Evolutionary conservation across 2,888 invertebrate species (phyloP).

Genomic region (Alloscopus bannaensis): DNA sequence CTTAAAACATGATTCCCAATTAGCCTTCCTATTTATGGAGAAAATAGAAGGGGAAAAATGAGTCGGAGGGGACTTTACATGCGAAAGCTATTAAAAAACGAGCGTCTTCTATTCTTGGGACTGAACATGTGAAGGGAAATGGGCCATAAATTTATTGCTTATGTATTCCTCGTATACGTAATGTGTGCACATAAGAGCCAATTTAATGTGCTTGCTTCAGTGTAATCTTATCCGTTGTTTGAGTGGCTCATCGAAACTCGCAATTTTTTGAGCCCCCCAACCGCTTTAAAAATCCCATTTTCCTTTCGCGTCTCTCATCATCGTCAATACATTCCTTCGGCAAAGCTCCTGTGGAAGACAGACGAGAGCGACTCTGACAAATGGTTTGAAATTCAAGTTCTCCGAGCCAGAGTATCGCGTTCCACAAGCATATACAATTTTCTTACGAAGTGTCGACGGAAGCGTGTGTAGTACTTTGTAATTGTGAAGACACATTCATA

Average conservation of each 20-base stretch:
- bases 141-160: conserved; percentile 36
- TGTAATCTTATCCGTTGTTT: neutral
- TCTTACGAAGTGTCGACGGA: neutral
- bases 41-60: conserved; percentile 3
- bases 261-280: conserved; percentile 34
- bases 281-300: conserved; percentile 12
- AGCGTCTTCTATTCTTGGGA: neutral
- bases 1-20: conserved; percentile 11
- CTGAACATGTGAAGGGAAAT: conserved; percentile 27
- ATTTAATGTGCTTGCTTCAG: neutral
- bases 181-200: no score
- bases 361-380: neutral
- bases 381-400: neutral
- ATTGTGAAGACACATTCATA: neutral
- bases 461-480: conserved; percentile 29
- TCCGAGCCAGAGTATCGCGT: neutral
- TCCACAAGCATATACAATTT: neutral
- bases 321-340: conserved; percentile 8
- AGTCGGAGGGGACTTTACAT: neutral
- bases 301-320: conserved; percentile 4
- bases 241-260: neutral
- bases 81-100: conserved; percentile 15
- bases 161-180: no score
- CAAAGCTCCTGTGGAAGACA: neutral
- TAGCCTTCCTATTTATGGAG: conserved; percentile 13